Evolutionary conservation across 2,113 vertebrate species (phyloP).

Genomic region (Gavialis gangeticus): DNA sequence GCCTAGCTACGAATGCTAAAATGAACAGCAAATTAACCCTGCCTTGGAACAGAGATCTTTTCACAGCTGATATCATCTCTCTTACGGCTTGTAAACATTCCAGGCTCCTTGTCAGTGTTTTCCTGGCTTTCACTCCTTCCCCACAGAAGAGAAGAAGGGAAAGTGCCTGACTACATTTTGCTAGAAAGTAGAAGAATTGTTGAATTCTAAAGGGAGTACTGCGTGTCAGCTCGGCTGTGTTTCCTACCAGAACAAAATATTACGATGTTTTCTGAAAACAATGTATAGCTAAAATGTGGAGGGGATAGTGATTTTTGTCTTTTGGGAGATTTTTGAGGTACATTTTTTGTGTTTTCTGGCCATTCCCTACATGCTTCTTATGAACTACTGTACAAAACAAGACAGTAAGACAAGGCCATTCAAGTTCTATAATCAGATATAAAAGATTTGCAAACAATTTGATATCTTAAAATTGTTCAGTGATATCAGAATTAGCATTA

Average conservation of each 20-base stretch:
- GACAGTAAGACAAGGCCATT: slow-evolving; percentile 74
- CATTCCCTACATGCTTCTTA: slow-evolving; percentile 47
- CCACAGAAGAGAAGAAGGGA: slow-evolving; percentile 57
- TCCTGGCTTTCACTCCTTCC: slow-evolving; percentile 68
- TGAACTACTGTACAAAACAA: slow-evolving; percentile 53
- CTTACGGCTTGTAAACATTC: slow-evolving; percentile 75
- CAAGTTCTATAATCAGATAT: slow-evolving; percentile 77
- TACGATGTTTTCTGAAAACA: background rate
- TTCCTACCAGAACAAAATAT: slow-evolving; percentile 51
- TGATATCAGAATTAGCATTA: slow-evolving; percentile 83
- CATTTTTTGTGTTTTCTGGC: slow-evolving; percentile 37
- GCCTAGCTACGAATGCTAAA: slow-evolving; percentile 78
- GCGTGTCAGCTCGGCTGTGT: slow-evolving; percentile 40
- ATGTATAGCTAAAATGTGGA: slow-evolving; percentile 44
- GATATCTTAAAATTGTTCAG: slow-evolving; percentile 79
- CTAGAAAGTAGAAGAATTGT: slow-evolving; percentile 61
- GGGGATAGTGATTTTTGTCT: slow-evolving; percentile 27
- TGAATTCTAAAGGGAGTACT: slow-evolving; percentile 68
- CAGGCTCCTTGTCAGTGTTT: slow-evolving; percentile 68
- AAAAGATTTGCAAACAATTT: slow-evolving; percentile 79
- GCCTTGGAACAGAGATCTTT: slow-evolving; percentile 78
- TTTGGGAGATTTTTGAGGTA: accelerated
- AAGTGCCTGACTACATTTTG: slow-evolving; percentile 62
- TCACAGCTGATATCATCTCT: slow-evolving; percentile 80
- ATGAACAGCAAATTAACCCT: slow-evolving; percentile 85